Conservation (phyloP, 2,888 invertebrate genomes). For the Microdon myrmicae region DNA sequence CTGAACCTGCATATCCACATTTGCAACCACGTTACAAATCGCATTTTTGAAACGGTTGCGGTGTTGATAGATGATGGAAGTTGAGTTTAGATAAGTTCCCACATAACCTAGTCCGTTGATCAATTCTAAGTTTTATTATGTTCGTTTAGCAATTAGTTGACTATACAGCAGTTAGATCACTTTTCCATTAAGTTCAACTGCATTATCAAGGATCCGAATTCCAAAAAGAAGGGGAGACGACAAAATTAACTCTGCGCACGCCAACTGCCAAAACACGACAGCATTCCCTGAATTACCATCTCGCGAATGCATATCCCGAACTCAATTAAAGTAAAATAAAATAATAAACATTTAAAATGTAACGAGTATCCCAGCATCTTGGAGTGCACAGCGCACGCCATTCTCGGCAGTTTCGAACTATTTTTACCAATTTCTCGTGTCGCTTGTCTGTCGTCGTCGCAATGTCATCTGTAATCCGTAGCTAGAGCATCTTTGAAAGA, state of each 20-base stretch:
- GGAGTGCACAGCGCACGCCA: neutral
- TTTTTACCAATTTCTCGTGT: conserved; percentile 36
- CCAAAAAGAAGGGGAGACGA: too few relatives aligned
- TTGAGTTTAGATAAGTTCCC: too few relatives aligned
- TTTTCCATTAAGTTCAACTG: too few relatives aligned
- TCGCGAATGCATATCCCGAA: conserved; percentile 12
- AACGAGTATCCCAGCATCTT: conserved; percentile 8
- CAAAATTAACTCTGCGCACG: conserved; percentile 7
- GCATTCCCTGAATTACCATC: neutral
- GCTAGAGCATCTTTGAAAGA: conserved; percentile 24
- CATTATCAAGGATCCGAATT: too few relatives aligned
- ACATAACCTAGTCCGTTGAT: too few relatives aligned
- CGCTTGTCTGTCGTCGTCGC: conserved; percentile 13
- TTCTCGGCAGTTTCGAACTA: conserved; percentile 25
- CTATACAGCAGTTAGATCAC: too few relatives aligned
- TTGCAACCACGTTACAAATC: too few relatives aligned
- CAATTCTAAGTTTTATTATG: too few relatives aligned
- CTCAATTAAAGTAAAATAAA: conserved; percentile 34
- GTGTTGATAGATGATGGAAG: too few relatives aligned
- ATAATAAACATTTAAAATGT: conserved; percentile 27
- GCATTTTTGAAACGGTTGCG: too few relatives aligned
- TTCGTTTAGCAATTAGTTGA: too few relatives aligned
- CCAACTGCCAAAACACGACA: conserved; percentile 14
- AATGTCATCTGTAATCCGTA: conserved; percentile 6
- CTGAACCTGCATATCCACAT: too few relatives aligned